Evolutionary conservation across 2,888 invertebrate species (phyloP), one percentile per base, ranked within the genome.

Genomic region (Athrips mouffetella): DNA sequence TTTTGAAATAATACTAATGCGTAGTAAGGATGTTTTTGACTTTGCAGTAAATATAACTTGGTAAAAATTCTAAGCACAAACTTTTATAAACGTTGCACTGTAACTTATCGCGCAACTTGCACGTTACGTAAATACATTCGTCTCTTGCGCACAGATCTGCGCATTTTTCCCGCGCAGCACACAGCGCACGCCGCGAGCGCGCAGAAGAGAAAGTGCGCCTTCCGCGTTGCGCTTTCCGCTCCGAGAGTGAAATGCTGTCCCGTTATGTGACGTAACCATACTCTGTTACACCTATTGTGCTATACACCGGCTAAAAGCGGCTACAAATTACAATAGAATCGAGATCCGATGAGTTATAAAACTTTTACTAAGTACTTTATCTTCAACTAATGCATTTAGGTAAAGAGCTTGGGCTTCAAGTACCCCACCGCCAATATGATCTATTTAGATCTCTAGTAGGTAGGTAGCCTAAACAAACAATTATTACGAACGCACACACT

Each of bases 231-330:
- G 79, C 82, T 85, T 86, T 84, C 84, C 86, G 86, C 80, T 68
- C 67, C 63, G 84, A 86, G 84, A 87, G 86, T 86, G 86, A 86
- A 86, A 85, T 85, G 85, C 73, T 81, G 84, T 86, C 86, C 87
- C 85, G 85, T 85, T 80, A 68, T 72, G 63, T n/a, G n/a, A n/a
- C n/a, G 63, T 85, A 84, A 87, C 85, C 87, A 83, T 86, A 88
- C 79, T 65, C 65, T 53, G 49, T 53, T 52, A 50, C 42, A 51
- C 18, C 40, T 45, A 48, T 51, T 51, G 50, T 50, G 48, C 41
- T 35, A 27, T 41, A 33, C 40, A n/a, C 30, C 35, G 29, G 16
- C 39, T 30, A n/a, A n/a, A n/a, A 20, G 2, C 37, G 20, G 21
- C 25, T 42, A 49, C n/a, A n/a, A n/a, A n/a, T n/a, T n/a, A n/a